Conservation (phyloP, 1,140 invertebrate genomes). For the Palaemon carinicauda region DNA sequence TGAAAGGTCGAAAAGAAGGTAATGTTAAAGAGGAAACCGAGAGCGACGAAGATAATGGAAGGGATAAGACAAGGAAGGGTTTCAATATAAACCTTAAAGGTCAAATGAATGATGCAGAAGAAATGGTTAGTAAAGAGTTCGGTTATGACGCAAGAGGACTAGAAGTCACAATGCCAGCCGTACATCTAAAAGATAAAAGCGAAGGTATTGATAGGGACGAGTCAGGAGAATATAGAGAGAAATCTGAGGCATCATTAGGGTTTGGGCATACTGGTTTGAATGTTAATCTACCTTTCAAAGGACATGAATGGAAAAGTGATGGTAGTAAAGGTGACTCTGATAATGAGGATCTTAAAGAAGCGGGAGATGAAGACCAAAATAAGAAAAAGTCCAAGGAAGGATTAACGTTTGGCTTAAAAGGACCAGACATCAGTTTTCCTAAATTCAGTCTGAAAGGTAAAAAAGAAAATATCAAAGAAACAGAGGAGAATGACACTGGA, state of each 20-base stretch:
- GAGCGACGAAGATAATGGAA: too few relatives aligned
- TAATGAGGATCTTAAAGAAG: not conserved
- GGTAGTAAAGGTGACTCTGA: not conserved
- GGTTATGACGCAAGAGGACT: too few relatives aligned
- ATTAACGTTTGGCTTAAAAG: slow-evolving; percentile 21
- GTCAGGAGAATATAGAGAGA: too few relatives aligned
- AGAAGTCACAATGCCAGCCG: too few relatives aligned
- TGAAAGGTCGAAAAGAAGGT: not conserved
- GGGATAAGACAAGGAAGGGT: not conserved
- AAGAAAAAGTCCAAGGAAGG: slow-evolving; percentile 22
- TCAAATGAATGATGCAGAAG: not conserved
- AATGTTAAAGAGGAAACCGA: not conserved
- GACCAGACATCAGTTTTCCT: slow-evolving; percentile 10
- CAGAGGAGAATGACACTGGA: not conserved
- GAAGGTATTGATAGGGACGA: too few relatives aligned
- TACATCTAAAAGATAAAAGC: too few relatives aligned
- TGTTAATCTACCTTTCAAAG: too few relatives aligned
- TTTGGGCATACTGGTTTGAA: too few relatives aligned
- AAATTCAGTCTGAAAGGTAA: not conserved
- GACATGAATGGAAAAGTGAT: too few relatives aligned
- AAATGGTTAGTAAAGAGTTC: not conserved
- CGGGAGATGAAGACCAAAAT: not conserved
- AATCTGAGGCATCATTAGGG: too few relatives aligned
- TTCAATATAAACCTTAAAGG: not conserved
- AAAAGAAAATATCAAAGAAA: not conserved